These are phyloP conservation scores for Acronicta aceris DNA, from an alignment of 2,888 invertebrate species.

Conservation along the genomic window DNA sequence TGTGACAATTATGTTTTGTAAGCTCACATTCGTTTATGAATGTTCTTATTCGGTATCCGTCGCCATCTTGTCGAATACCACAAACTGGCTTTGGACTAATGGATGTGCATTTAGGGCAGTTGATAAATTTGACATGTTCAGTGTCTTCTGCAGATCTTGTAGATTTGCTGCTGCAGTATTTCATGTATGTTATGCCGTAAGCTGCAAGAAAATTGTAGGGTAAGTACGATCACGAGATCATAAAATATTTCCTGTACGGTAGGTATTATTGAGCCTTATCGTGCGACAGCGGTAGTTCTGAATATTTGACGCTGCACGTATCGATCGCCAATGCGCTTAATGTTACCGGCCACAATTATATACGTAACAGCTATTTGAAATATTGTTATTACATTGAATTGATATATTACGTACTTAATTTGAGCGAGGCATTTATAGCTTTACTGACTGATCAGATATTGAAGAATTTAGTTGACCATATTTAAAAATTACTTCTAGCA, in stretches of 20 bases:
- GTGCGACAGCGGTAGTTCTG: conserved; percentile 1
- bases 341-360: background rate
- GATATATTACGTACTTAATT: too few relatives aligned
- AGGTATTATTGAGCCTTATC: conserved; percentile 8
- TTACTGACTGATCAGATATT: too few relatives aligned
- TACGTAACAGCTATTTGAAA: background rate
- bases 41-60: conserved; percentile 70
- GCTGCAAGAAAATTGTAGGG: conserved; percentile 38
- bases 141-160: background rate
- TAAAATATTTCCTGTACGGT: conserved; percentile 30
- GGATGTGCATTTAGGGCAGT: conserved; percentile 49
- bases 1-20: conserved; percentile 69
- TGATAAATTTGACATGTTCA: conserved; percentile 1
- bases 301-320: conserved; percentile 33
- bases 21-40: conserved; percentile 73
- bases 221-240: conserved; percentile 4
- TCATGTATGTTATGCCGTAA: conserved; percentile 40
- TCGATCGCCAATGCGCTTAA: conserved; percentile 15
- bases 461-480: too few relatives aligned
- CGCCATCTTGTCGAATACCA: conserved; percentile 68
- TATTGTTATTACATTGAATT: too few relatives aligned
- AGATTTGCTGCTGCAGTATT: conserved; percentile 18
- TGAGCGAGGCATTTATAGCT: too few relatives aligned
- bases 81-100: conserved; percentile 61
- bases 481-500: too few relatives aligned